Evolutionary conservation across 2,113 vertebrate species (phyloP), one percentile per base, ranked within the genome.

Genomic region (Mustelus asterias): DNA sequence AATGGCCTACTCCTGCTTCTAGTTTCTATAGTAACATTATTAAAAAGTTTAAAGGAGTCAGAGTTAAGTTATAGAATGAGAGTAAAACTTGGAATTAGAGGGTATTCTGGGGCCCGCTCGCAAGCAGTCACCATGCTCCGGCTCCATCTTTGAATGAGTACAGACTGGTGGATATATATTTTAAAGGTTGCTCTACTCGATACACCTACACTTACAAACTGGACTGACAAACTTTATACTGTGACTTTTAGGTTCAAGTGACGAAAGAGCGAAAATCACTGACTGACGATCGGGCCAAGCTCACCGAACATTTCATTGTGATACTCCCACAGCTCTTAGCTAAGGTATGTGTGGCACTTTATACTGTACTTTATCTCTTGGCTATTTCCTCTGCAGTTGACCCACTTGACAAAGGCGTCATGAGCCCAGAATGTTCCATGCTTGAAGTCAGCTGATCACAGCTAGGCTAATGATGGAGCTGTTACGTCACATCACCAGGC

Each of bases 311-410:
- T 97, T 98, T 99, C 96, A 96, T 98, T 96, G 54, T 80, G 88
- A 97, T 97, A 96, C 98, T 99, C 97, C 98, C 98, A 96, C 96
- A 97, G 96, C 97, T 99, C 96, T 97, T 99, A 96, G 97, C 97
- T 95, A 99, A 99, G 98, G 99, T 99, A 97, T 96, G 33, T 86
- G 86, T 14, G 48, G 18, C 10, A 20, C n/a, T 29, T 54, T 63
- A 33, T 33, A 33, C 88, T 58, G 54, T 4, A 60, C 26, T 29
- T 2, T 2, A 29, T 6, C 37, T 41, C 18, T 41, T 83, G 37
- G 80, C 20, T 83, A 41, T 20, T 83, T n/a, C 4, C 4, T 41
- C 41, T 83, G 96, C 96, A 96, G 54, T 65, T 83, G 22, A 22
- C 26, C 41, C 14, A 33, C 69, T 22, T 58, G 48, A 14, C 70